Percentiles rank a stretch among this genome's conserved stretches.
phyloP scores from a whole-genome alignment of 2,888 invertebrate species.

The Amiota minor region DNA sequence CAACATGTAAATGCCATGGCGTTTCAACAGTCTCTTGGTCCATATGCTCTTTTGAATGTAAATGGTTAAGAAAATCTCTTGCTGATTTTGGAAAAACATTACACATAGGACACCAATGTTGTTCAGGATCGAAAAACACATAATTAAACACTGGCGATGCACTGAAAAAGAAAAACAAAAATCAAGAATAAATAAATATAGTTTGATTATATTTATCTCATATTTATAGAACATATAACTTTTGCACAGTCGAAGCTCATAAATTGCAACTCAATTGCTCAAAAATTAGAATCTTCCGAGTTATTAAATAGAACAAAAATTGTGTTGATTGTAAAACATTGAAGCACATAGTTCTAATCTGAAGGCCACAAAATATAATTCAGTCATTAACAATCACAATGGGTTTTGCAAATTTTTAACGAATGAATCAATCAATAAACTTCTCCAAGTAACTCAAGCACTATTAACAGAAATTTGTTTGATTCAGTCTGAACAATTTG shows the following conservation, averaged over 20 bases:
- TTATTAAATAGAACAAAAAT: too few species aligned
- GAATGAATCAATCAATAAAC: too few species aligned
- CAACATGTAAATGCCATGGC: conserved; percentile 71
- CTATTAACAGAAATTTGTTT: too few species aligned
- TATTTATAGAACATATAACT: neutral
- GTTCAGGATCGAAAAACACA: conserved; percentile 90
- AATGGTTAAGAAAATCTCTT: conserved; percentile 87
- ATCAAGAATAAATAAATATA: neutral
- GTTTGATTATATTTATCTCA: neutral
- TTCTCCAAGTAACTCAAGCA: too few species aligned
- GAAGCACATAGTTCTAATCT: too few species aligned
- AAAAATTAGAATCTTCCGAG: too few species aligned
- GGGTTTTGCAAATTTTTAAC: too few species aligned
- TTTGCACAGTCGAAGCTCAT: conserved; percentile 2
- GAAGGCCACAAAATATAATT: too few species aligned
- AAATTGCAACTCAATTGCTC: too few species aligned
- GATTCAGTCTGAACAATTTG: too few species aligned
- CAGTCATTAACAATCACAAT: too few species aligned
- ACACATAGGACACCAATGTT: conserved; percentile 92
- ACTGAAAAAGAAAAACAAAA: conserved; percentile 11
- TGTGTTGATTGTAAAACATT: too few species aligned
- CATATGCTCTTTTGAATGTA: conserved; percentile 85
- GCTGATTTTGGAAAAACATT: conserved; percentile 90
- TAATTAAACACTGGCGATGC: conserved; percentile 77
- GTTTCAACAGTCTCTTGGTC: conserved; percentile 69